These are phyloP conservation scores for Cossypha niveicapilla DNA, from an alignment of 2,797 vertebrate genomes.

Conservation along the genomic window DNA sequence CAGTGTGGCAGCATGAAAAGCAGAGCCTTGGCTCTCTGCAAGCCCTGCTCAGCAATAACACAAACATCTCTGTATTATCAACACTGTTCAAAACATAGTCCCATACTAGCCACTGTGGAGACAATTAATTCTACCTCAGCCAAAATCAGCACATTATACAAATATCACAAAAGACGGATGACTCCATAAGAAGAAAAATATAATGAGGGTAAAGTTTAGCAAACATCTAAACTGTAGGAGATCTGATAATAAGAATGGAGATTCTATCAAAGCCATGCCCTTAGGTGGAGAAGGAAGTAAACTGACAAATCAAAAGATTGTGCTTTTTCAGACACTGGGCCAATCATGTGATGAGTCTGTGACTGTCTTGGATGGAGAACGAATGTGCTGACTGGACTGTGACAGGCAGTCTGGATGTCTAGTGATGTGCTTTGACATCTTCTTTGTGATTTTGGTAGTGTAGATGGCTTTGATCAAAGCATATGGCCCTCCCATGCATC, in stretches of 20 bases:
- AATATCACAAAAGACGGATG: not conserved
- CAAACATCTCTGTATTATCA: not conserved
- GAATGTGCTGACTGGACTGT: conserved; percentile 53
- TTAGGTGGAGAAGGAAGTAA: not conserved
- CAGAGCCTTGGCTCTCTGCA: not conserved
- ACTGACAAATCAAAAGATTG: not conserved
- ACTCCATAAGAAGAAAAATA: not conserved
- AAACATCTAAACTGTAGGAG: not conserved
- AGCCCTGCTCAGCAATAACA: not conserved
- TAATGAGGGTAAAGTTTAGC: not conserved
- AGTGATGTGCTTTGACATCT: conserved; percentile 47
- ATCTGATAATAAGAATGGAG: not conserved
- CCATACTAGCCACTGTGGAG: not conserved
- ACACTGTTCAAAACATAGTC: not conserved
- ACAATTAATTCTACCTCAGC: not conserved
- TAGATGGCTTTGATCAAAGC: conserved; percentile 49
- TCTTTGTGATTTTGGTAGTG: conserved; percentile 40
- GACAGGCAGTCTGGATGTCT: conserved; percentile 20
- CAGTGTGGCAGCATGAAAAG: accelerated
- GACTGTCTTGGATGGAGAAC: not conserved
- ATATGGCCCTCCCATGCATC: not conserved
- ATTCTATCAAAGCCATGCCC: not conserved
- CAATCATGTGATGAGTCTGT: not conserved
- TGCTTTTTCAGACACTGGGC: not conserved
- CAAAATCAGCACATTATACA: not conserved